Evolutionary conservation across 1,140 invertebrate genomes (phyloP).

Genomic region (Chlorops oryzae): DNA sequence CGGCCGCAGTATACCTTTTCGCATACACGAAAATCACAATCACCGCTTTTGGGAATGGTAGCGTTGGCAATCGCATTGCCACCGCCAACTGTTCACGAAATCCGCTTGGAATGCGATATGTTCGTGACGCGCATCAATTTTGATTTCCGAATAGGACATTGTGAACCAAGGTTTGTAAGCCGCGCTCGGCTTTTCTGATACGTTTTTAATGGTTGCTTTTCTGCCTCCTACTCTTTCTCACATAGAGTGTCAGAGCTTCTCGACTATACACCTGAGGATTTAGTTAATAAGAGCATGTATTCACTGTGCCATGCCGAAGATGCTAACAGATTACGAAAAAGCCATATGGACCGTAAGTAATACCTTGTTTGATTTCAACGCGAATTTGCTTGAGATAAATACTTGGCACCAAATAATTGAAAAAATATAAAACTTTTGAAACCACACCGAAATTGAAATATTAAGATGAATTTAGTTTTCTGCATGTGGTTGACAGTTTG

Average conservation of each 20-base stretch:
- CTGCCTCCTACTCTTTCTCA: no score
- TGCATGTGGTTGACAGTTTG: no score
- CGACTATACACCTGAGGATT: slow-evolving; percentile 87
- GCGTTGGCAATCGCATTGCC: slow-evolving; percentile 90
- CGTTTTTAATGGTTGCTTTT: no score
- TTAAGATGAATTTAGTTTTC: no score
- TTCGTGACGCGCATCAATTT: slow-evolving; percentile 94
- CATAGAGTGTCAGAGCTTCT: slow-evolving; percentile 84
- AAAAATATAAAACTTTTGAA: no score
- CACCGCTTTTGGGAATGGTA: slow-evolving; percentile 85
- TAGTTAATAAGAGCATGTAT: slow-evolving; percentile 90
- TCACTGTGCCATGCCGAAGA: slow-evolving; percentile 92
- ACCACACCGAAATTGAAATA: no score
- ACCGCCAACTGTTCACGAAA: slow-evolving; percentile 93
- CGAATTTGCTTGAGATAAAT: no score
- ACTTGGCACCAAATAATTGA: no score
- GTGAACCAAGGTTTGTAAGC: slow-evolving; percentile 80
- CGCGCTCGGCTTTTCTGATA: no score
- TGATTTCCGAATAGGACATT: slow-evolving; percentile 93
- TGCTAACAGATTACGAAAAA: slow-evolving; percentile 84
- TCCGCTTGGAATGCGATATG: slow-evolving; percentile 91
- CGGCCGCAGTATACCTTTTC: slow-evolving; percentile 88
- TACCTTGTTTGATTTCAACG: no score
- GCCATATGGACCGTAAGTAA: slow-evolving; percentile 87
- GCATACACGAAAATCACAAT: slow-evolving; percentile 75